phyloP scores from a whole-genome alignment of 2,888 invertebrate species.

The Macrosoma leucophasiata region DNA sequence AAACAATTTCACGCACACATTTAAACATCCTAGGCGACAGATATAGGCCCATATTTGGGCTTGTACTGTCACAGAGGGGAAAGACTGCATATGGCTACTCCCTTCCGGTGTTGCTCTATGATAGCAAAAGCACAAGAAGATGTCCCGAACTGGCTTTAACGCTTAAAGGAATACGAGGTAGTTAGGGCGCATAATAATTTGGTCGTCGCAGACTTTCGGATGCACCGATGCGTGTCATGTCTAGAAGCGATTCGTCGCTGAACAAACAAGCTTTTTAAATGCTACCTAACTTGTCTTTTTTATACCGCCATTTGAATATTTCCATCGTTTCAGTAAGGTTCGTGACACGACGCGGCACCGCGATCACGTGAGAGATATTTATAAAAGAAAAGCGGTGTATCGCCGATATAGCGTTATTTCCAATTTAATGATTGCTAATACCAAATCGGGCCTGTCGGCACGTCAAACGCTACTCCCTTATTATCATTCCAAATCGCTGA shows the following conservation, averaged over 20 bases:
- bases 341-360: slow-evolving; percentile 72
- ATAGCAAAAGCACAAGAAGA: too few relatives aligned
- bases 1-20: too few relatives aligned
- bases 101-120: too few relatives aligned
- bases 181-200: too few relatives aligned
- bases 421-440: slow-evolving; percentile 76
- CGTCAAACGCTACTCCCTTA: slow-evolving; percentile 55
- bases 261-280: slow-evolving; percentile 76
- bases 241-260: slow-evolving; percentile 70
- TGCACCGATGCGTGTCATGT: slow-evolving; percentile 47
- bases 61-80: too few relatives aligned
- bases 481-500: slow-evolving; percentile 43
- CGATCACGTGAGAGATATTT: slow-evolving; percentile 73
- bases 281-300: slow-evolving; percentile 75
- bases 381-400: slow-evolving; percentile 73
- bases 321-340: slow-evolving; percentile 66
- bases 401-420: slow-evolving; percentile 71
- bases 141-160: too few relatives aligned
- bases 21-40: too few relatives aligned
- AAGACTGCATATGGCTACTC: too few relatives aligned
- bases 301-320: slow-evolving; percentile 75
- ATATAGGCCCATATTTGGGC: too few relatives aligned
- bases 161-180: too few relatives aligned
- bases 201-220: too few relatives aligned
- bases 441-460: slow-evolving; percentile 61